phyloP scores from a whole-genome alignment of 1,140 invertebrate genomes.

The Drosophila lowei region DNA sequence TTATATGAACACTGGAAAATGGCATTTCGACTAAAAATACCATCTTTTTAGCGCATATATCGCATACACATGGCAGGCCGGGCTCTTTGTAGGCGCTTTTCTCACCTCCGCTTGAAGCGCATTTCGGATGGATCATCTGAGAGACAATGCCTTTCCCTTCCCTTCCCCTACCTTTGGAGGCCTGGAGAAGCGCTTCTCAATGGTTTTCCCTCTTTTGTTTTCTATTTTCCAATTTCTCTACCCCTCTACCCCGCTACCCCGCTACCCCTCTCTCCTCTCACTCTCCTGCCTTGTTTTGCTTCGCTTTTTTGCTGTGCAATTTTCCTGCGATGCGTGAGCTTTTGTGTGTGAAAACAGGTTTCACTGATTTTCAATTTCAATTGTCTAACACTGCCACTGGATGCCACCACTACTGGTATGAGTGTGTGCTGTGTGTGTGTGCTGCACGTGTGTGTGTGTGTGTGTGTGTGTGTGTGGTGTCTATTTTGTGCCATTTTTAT shows the following conservation, averaged over 20 bases:
- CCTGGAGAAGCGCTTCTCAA: conserved; percentile 12
- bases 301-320: conserved; percentile 21
- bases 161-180: no score
- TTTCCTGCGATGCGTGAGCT: conserved; percentile 49
- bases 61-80: no score
- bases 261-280: no score
- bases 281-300: background rate
- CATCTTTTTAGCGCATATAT: no score
- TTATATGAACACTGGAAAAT: no score
- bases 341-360: conserved; percentile 73
- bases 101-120: no score
- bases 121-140: no score
- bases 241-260: no score
- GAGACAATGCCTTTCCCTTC: no score
- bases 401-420: background rate
- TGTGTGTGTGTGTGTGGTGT: conserved; percentile 51
- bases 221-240: conserved; percentile 32
- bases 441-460: conserved; percentile 15
- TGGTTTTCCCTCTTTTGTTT: conserved; percentile 33
- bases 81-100: no score
- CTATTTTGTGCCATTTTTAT: conserved; percentile 76
- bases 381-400: conserved; percentile 49
- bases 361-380: conserved; percentile 80
- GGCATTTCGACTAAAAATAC: no score
- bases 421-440: background rate